Base-by-base conservation (phyloP, 2,113 vertebrate genomes). In the Ceratotherium simum region DNA sequence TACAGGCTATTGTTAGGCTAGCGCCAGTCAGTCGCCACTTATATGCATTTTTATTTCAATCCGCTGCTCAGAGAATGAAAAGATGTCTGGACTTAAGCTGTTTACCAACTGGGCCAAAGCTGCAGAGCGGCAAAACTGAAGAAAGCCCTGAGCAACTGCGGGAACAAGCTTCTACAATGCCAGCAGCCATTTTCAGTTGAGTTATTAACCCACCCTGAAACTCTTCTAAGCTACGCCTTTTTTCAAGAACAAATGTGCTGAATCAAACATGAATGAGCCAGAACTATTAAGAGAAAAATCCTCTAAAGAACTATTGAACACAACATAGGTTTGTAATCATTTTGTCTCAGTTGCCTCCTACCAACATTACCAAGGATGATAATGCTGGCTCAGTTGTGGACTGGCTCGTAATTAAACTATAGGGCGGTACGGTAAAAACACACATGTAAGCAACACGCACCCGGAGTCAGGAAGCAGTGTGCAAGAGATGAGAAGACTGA, bases 1-100 rank as follows among this genome's bases (percentile, higher is more conserved):
- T 99, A 98, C 98, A 98, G 98, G 98, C 99, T 98, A 99, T 99
- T 99, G 99, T 99, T 97, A 99, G 98, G 78, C 98, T 97, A 98
- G 98, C 98, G 98, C 98, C 99, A 99, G 99, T 98, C 98, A 98
- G 98, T 98, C 98, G 98, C 99, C 98, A 99, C 99, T 99, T 99
- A 98, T 98, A 99, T 98, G 98, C 98, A 98, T 97, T 98, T 98
- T 97, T 98, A 99, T 98, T 99, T 99, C 98, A 98, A 99, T 99
- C 98, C 97, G 95, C 98, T 97, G 98, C 91, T 95, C 97, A 17
- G 97, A 99, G 98, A 98, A 98, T 99, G 99, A 99, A 99, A 99
- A 98, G 98, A 98, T 98, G 99, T 98, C 99, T 99, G 99, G 99
- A 98, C 98, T 99, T 99, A 99, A 99, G 99, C 99, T 99, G 99